phyloP scores from a whole-genome alignment of 1,140 invertebrate genomes.

The Meloidogyne floridensis region DNA sequence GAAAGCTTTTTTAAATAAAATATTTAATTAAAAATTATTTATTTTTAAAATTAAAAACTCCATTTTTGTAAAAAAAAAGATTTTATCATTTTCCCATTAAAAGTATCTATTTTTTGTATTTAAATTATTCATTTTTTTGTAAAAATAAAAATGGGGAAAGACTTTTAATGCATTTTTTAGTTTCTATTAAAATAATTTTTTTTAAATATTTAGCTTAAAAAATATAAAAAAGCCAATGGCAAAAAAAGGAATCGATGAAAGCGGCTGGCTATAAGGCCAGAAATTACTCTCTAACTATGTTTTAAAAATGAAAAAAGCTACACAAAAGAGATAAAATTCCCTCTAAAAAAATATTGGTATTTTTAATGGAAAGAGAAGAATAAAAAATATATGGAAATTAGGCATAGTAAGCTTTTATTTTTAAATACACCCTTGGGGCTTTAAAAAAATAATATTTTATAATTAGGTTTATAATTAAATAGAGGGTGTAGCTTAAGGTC shows the following conservation, averaged over 20 bases:
- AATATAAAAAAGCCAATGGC: slow-evolving; percentile 10
- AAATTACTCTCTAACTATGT: background rate
- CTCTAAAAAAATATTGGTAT: background rate
- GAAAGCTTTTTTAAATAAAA: too few species aligned
- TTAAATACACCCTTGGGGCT: too few species aligned
- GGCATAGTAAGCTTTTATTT: too few species aligned
- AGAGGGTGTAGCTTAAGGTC: too few species aligned
- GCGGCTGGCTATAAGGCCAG: background rate
- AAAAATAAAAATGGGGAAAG: background rate
- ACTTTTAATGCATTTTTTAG: background rate
- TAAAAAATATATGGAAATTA: too few species aligned
- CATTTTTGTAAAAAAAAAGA: too few species aligned
- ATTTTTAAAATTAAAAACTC: too few species aligned
- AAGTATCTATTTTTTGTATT: background rate
- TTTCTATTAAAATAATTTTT: background rate
- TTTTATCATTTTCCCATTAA: too few species aligned
- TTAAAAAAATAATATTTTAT: too few species aligned
- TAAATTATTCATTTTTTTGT: background rate
- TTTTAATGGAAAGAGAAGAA: too few species aligned
- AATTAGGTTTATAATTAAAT: too few species aligned
- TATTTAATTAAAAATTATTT: too few species aligned
- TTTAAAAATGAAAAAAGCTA: background rate
- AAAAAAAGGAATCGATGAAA: background rate
- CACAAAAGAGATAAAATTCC: slow-evolving; percentile 8
- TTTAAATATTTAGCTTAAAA: background rate